Conservation (phyloP, 2,113 vertebrate genomes). For the Gymnocephalus cernua region DNA sequence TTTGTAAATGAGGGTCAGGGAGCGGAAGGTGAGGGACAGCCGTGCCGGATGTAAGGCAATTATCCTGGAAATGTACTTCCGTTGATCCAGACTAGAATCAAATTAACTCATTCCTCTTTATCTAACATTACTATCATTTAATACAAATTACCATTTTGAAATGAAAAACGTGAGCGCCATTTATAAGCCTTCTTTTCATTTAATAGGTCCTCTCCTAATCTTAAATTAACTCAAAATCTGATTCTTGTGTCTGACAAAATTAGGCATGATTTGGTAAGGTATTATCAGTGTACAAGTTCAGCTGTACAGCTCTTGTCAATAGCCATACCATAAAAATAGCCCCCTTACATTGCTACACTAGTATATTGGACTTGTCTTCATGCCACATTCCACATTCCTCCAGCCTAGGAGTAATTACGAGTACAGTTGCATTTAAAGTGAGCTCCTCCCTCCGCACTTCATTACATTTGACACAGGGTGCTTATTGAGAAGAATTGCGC, state of each 20-base stretch:
- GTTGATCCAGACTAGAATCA: too few species aligned
- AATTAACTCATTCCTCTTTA: too few species aligned
- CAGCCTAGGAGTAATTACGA: conserved; percentile 12
- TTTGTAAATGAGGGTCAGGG: too few species aligned
- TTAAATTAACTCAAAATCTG: not conserved
- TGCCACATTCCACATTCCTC: not conserved
- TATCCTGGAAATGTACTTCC: too few species aligned
- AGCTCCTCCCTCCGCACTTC: conserved; percentile 5
- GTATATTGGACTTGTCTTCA: too few species aligned
- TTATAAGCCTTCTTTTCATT: too few species aligned
- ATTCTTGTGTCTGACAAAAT: not conserved
- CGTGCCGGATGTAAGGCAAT: too few species aligned
- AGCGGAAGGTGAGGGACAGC: too few species aligned
- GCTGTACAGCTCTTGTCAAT: not conserved
- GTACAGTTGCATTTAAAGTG: not conserved
- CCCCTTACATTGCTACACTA: not conserved
- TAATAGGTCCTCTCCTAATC: too few species aligned
- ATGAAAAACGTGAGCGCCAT: too few species aligned
- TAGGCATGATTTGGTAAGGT: not conserved
- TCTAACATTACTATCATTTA: too few species aligned
- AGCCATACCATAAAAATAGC: not conserved
- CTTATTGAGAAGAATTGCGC: not conserved
- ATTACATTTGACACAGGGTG: conserved; percentile 46
- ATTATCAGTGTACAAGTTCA: not conserved
- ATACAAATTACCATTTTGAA: too few species aligned